phyloP scores from a whole-genome alignment of 2,113 vertebrate species.

The Malaclemys terrapin region DNA sequence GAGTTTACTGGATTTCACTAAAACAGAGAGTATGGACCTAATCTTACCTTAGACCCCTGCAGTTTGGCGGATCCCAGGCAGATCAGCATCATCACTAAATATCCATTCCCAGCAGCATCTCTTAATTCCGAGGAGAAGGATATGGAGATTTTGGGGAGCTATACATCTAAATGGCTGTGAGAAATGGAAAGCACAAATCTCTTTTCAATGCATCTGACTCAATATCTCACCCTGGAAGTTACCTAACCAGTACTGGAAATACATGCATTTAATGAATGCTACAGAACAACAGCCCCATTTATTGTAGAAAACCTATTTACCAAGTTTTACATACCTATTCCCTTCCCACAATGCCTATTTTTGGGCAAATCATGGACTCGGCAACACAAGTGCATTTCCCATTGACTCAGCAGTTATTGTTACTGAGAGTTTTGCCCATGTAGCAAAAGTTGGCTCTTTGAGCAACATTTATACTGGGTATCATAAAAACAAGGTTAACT shows the following conservation, averaged over 20 bases:
- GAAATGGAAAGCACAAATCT: neutral
- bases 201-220: neutral
- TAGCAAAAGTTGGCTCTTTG: neutral
- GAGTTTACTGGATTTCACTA: neutral
- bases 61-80: constrained; percentile 73
- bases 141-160: neutral
- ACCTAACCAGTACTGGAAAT: neutral
- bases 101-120: constrained; percentile 62
- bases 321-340: neutral
- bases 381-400: neutral
- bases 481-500: neutral
- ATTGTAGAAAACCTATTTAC: neutral
- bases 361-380: too few relatives aligned
- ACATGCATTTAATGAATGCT: neutral
- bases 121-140: constrained; percentile 33
- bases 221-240: neutral
- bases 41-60: constrained; percentile 19
- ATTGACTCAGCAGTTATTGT: neutral
- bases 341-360: too few relatives aligned
- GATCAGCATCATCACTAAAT: constrained; percentile 73
- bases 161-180: neutral
- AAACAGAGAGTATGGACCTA: neutral
- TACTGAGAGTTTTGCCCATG: neutral
- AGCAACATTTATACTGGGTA: neutral
- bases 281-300: neutral